Evolutionary conservation across 2,113 vertebrate genomes (phyloP), one percentile per base, ranked within the genome.

Genomic region (Amblyornis subalaris): DNA sequence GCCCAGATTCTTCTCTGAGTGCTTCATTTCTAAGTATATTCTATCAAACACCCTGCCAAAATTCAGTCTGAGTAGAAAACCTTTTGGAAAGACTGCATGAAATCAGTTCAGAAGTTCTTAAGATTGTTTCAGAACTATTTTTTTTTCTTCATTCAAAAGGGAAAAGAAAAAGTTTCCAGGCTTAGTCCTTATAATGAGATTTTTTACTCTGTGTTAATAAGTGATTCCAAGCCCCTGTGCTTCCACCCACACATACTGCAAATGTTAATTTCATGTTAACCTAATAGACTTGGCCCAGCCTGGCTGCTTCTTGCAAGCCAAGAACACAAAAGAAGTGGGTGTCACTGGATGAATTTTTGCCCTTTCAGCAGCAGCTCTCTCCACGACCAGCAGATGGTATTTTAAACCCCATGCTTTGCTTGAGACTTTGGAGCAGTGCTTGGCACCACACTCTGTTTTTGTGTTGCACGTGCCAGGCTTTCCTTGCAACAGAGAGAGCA

Each of bases 241-340:
- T 91, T 42, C 91, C 66, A 54, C 90, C 55, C 71, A 84, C 78
- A 44, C 2, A 26, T 5, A 19, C 25, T 10, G 14, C 33, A 89
- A 93, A 96, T 82, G 45, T 87, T 91, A 77, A 78, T 79, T 88
- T 92, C 85, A 85, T 9, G 7, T 94, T 94, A 82, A 84, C 77
- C 62, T 77, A 89, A 78, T 2, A 95, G 86, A 70, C 28, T 91
- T 50, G 75, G 83, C 82, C 89, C 81, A 51, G 31, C 64, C 50
- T 18, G 29, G 85, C 79, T 81, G 18, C 65, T 92, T 88, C 80
- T 71, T 47, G 47, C 45, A 89, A 93, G 72, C 31, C 45, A 79
- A 64, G 42, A 55, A 79, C 76, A 92, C 31, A 45, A 55, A 89
- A 91, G 51, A 85, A 69, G 53, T 50, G 20, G 53, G 73, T 79